Base-by-base conservation (phyloP, 2,113 vertebrate genomes). In the Eretmochelys imbricata region DNA sequence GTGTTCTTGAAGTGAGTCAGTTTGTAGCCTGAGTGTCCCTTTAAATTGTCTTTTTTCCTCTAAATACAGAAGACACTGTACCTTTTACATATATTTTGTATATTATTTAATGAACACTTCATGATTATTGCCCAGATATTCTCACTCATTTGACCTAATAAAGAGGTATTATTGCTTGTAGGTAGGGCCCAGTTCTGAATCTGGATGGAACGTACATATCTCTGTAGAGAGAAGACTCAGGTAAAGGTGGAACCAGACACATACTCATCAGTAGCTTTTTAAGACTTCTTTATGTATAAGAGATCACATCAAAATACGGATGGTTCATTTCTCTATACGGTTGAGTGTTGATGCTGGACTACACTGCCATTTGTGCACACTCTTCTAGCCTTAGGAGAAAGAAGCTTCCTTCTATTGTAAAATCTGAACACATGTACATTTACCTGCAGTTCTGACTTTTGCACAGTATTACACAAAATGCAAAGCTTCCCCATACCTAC, bases 61-160 rank as follows among this genome's bases (percentile, higher is more conserved):
- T 7, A 92, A 85, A 57, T 81, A 90, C 1, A 85, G 55, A 80
- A 65, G 31, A 80, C 82, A 46, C 91, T 13, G 42, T 62, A 76
- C 11, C 92, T 82, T 48, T 3, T 48, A 31, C 6, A 91, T 0
- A 0, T 87, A 85, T 35, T 90, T 88, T 75, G 75, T 27, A 42
- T 96, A 85, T 95, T 97, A 95, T 96, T 97, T 81, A 91, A 83
- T 25, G n/a, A 87, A 8, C 17, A 59, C 20, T 75, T 89, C 10
- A 5, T 78, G 82, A 78, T 27, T 95, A 84, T 85, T 51, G 50
- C 62, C 86, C 80, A 69, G 88, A 49, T 19, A 57, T 31, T 89
- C 88, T 84, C 0, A 79, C 35, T 82, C 10, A 22, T 80, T 90
- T 87, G 49, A 59, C 31, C 69, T 59, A 84, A 51, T 75, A 84